phyloP scores from a whole-genome alignment of 2,888 invertebrate genomes.

The Pyrochroa serraticornis region DNA sequence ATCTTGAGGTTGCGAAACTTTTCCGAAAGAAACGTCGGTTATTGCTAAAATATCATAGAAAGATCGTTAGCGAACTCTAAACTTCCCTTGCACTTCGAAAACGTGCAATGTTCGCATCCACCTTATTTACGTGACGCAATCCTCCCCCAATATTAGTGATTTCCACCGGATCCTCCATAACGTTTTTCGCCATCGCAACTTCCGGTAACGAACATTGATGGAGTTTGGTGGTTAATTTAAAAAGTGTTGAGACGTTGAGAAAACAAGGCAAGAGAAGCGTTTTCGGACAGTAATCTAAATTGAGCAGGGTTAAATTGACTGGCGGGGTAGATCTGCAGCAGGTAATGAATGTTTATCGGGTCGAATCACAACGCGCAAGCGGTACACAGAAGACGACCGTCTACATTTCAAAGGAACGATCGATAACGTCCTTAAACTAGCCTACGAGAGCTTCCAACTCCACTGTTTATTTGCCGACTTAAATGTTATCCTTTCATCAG shows the following conservation, averaged over 20 bases:
- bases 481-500: constrained; percentile 22
- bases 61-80: neutral
- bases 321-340: constrained; percentile 48
- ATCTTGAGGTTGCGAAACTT: neutral
- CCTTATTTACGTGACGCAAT: no score
- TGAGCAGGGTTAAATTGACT: constrained; percentile 57
- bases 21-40: neutral
- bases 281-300: constrained; percentile 57
- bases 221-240: constrained; percentile 50
- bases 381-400: constrained; percentile 34
- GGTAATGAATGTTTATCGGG: constrained; percentile 58
- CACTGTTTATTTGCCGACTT: constrained; percentile 13
- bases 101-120: no score
- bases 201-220: constrained; percentile 29
- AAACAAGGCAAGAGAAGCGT: constrained; percentile 49
- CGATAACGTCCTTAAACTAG: constrained; percentile 24
- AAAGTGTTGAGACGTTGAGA: constrained; percentile 51
- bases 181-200: no score
- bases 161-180: no score
- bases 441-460: constrained; percentile 10
- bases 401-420: constrained; percentile 27
- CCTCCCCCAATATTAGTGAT: no score
- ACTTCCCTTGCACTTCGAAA: neutral
- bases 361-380: constrained; percentile 53
- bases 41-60: no score